These are phyloP conservation scores for Portunus trituberculatus DNA, from an alignment of 1,140 invertebrate species.

Conservation along the genomic window DNA sequence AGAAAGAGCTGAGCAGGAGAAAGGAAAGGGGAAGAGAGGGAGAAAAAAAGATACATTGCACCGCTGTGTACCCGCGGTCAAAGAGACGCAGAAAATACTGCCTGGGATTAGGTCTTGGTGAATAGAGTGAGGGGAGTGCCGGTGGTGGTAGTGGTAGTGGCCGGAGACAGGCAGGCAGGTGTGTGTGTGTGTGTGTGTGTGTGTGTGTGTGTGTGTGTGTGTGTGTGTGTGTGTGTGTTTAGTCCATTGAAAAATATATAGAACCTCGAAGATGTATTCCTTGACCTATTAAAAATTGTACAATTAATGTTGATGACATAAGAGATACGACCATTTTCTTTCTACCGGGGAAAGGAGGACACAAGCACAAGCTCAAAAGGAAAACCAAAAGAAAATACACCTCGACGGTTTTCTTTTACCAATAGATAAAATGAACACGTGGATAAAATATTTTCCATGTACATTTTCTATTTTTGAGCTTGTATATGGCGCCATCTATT, in stretches of 20 bases:
- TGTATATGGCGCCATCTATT: neutral
- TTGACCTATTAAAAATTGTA: neutral
- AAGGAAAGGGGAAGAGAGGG: neutral
- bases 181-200: conserved; percentile 11
- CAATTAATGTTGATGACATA: neutral
- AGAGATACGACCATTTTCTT: neutral
- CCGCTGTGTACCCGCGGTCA: neutral
- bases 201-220: neutral
- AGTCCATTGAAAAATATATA: too few relatives aligned
- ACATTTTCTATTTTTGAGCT: neutral
- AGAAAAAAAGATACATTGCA: neutral
- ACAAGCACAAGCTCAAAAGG: neutral
- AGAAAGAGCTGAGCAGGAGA: neutral
- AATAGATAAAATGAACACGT: neutral
- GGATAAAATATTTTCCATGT: neutral
- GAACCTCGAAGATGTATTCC: too few relatives aligned
- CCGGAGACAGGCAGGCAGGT: neutral
- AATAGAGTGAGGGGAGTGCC: neutral
- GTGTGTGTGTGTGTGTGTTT: too few relatives aligned
- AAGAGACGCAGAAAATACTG: conserved; percentile 48
- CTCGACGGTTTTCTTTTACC: neutral
- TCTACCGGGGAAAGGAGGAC: too few relatives aligned
- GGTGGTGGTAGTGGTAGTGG: too few relatives aligned
- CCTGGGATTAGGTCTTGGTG: conserved; percentile 41
- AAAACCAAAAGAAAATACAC: neutral